phyloP scores from a whole-genome alignment of 37 sponge, comb jelly and placozoan genomes.

The Halichondria panicea region DNA sequence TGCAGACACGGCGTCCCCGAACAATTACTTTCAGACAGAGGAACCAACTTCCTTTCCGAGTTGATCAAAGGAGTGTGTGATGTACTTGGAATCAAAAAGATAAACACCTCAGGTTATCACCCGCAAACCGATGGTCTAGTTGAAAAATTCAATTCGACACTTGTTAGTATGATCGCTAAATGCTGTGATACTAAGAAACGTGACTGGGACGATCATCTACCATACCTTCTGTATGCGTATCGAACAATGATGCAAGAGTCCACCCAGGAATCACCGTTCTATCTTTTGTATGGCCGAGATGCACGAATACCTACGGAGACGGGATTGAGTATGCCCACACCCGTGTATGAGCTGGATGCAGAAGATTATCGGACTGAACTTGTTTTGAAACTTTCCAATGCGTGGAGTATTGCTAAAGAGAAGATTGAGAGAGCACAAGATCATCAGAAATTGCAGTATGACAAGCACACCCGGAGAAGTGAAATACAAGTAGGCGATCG shows the following conservation, averaged over 20 bases:
- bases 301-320: constrained; percentile 38
- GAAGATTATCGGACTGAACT: constrained; percentile 18
- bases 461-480: background rate
- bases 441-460: constrained; percentile 9
- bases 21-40: constrained; percentile 39
- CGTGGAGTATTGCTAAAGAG: constrained; percentile 11
- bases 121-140: constrained; percentile 56
- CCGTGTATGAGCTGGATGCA: background rate
- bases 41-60: constrained; percentile 31
- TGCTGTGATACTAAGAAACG: background rate
- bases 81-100: constrained; percentile 13
- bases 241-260: constrained; percentile 31
- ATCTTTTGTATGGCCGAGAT: constrained; percentile 46
- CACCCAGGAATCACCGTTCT: constrained; percentile 49
- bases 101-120: constrained; percentile 49
- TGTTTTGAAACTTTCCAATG: background rate
- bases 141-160: constrained; percentile 45
- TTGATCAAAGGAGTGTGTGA: constrained; percentile 28
- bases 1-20: constrained; percentile 34
- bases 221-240: constrained; percentile 55
- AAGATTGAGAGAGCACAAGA: constrained; percentile 26
- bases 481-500: constrained; percentile 11
- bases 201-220: constrained; percentile 57
- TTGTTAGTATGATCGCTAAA: constrained; percentile 43
- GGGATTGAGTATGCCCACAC: background rate